These are phyloP conservation scores for Papilio glaucus DNA, from an alignment of 1,140 invertebrate genomes.

Conservation along the genomic window DNA sequence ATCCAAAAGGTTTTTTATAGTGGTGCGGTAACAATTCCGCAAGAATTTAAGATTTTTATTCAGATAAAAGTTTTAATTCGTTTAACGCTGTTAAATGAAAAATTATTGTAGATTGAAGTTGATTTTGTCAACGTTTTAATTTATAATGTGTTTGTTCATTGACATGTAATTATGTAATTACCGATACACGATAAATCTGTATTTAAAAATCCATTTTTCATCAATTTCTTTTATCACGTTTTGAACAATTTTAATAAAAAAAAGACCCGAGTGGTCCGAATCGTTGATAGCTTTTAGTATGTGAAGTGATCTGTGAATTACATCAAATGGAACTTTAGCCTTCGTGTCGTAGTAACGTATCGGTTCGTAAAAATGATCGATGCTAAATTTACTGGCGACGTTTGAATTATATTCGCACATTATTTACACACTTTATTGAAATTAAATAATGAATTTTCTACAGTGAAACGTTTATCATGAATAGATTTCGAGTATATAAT, in stretches of 20 bases:
- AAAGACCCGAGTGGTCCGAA: not conserved
- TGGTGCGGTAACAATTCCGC: too few species aligned
- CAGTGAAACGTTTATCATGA: not conserved
- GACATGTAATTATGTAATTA: too few species aligned
- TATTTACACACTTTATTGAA: not conserved
- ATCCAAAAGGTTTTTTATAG: too few species aligned
- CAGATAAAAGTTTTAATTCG: too few species aligned
- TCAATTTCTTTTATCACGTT: not conserved
- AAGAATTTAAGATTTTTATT: too few species aligned
- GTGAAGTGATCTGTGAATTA: constrained; percentile 5
- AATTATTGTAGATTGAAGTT: too few species aligned
- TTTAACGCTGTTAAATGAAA: too few species aligned
- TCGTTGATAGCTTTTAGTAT: constrained; percentile 1
- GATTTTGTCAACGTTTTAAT: too few species aligned
- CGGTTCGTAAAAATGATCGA: constrained; percentile 20
- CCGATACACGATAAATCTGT: too few species aligned
- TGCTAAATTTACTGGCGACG: not conserved
- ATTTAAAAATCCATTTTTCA: not conserved
- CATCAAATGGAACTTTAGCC: constrained; percentile 12
- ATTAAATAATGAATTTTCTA: not conserved
- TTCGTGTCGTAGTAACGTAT: constrained; percentile 8
- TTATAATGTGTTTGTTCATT: too few species aligned
- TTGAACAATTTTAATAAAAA: not conserved
- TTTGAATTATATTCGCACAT: not conserved
- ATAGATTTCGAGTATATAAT: too few species aligned